Conservation (phyloP, 2,113 vertebrate species). For the Cervus canadensis region DNA sequence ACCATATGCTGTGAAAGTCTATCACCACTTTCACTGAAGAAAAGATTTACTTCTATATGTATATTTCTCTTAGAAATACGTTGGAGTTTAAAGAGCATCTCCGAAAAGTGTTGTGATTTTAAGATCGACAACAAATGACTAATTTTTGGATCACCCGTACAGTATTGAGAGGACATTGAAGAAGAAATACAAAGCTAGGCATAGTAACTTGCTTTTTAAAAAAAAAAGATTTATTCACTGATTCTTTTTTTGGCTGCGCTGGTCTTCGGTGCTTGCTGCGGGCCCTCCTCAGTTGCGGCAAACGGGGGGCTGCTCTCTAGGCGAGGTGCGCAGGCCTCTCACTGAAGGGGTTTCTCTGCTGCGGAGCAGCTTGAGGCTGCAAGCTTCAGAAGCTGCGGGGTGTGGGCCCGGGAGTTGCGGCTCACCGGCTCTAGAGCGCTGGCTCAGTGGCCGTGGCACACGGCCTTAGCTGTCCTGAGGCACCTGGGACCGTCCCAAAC, state of each 20-base stretch:
- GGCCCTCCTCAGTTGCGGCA: not conserved
- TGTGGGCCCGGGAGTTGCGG: not conserved
- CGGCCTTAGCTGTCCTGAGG: not conserved
- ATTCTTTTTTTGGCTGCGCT: not conserved
- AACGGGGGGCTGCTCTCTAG: accelerated
- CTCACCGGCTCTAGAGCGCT: not conserved
- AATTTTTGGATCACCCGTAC: not conserved
- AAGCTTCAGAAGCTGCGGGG: not conserved
- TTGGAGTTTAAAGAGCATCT: not conserved
- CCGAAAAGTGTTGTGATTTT: slow-evolving; percentile 19
- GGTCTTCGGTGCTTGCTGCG: accelerated
- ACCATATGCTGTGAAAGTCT: not conserved
- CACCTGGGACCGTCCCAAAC: not conserved
- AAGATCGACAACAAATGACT: not conserved
- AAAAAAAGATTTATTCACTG: not conserved
- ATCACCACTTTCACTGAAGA: not conserved
- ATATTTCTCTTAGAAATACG: not conserved
- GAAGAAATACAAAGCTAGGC: not conserved
- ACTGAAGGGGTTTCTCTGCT: not conserved
- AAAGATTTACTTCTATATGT: not conserved
- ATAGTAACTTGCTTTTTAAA: not conserved
- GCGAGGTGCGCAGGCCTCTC: not conserved
- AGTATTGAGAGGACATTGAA: not conserved
- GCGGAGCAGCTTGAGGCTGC: not conserved
- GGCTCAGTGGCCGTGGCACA: not conserved